A percentile compares a stretch with the other conserved stretches of the same genome.
Evolutionary conservation across 1,140 invertebrate species (phyloP).

Genomic region (Listronotus oregonensis): DNA sequence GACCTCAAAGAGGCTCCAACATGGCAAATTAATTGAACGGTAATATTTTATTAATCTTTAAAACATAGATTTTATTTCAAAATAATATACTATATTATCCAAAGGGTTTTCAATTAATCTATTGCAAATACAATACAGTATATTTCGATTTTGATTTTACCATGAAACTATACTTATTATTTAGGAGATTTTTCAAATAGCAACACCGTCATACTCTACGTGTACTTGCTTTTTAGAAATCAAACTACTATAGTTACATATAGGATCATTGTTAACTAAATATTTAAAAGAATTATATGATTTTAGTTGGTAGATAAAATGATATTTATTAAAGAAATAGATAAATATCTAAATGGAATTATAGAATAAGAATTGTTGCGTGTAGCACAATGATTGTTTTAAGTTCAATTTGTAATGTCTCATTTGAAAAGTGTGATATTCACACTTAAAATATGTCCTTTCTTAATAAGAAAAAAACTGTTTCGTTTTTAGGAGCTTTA

Average conservation of each 20-base stretch:
- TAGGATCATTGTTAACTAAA: slow-evolving; percentile 56
- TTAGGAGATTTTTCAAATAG: no score
- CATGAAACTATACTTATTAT: no score
- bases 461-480: neutral
- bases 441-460: slow-evolving; percentile 2
- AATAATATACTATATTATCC: no score
- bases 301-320: slow-evolving; percentile 51
- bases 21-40: no score
- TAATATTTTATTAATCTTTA: no score
- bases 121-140: no score
- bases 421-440: slow-evolving; percentile 35
- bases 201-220: slow-evolving; percentile 11
- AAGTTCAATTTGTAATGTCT: neutral
- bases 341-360: slow-evolving; percentile 43
- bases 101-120: no score
- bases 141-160: no score
- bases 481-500: slow-evolving; percentile 8
- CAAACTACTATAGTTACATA: slow-evolving; percentile 49
- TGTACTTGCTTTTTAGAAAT: slow-evolving; percentile 55
- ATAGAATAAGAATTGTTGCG: slow-evolving; percentile 43
- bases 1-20: no score
- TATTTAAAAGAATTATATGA: slow-evolving; percentile 52
- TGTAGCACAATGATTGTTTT: slow-evolving; percentile 44
- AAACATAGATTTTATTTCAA: no score
- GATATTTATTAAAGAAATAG: slow-evolving; percentile 46